Base-by-base conservation (phyloP, 2,797 vertebrate species). In the Graptemys geographica region DNA sequence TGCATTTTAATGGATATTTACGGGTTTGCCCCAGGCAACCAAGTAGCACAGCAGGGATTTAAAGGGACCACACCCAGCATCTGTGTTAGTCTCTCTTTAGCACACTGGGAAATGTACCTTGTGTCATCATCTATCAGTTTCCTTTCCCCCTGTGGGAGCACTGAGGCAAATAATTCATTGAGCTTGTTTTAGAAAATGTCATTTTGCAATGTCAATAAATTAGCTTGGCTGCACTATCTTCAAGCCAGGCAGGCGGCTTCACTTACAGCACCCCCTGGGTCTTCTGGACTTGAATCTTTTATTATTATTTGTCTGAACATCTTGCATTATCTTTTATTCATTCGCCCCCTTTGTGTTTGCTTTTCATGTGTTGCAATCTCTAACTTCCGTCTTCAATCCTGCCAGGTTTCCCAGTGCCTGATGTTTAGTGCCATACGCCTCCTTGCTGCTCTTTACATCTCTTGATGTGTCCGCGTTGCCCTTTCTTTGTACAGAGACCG, bases 121-220 rank as follows among this genome's bases (percentile, higher is more conserved):
- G 37, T 92, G 96, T 95, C 89, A 87, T 95, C 90, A 93, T 95
- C 94, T 97, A 96, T 96, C 97, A 95, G 91, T 57, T 95, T 88
- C 84, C 86, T 94, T 94, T 93, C 93, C 92, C 87, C 86, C 78
- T 94, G 95, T 3, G 5, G 90, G 86, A 84, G 87, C 1, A 0
- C 87, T 95, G 96, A 97, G 94, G 96, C 87, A 93, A 96, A 89
- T 93, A 96, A 97, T 96, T 96, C 96, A 96, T 96, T 95, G 91
- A 90, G 47, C 89, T 94, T 94, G 91, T 86, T 97, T 96, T 94
- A 95, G 89, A 84, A 90, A 92, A 95, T n/a, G 95, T 91, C 92
- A 87, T 94, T 97, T 96, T 96, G 80, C 95, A 87, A 47, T 95
- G 84, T 92, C 1, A 0, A 87, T 94, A 91, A 94, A 92, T 96